These are phyloP conservation scores for Oscheius sp. DNA, from an alignment of 2,888 invertebrate species.

Conservation along the genomic window DNA sequence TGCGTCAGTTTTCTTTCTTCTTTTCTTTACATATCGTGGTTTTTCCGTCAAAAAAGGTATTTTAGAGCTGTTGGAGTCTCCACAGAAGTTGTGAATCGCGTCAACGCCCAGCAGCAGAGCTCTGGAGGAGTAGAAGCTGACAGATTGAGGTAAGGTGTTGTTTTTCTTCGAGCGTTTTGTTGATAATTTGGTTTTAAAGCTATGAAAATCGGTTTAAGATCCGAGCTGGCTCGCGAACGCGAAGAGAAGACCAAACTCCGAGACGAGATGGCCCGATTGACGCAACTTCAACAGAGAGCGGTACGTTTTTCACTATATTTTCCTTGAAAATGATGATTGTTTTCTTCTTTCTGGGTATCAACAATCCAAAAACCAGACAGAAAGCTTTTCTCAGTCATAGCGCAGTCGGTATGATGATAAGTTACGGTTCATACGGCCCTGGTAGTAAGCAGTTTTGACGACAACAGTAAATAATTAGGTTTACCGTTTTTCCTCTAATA, in stretches of 20 bases:
- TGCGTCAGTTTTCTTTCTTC: conserved; percentile 43
- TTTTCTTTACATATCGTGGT: neutral
- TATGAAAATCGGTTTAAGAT: conserved; percentile 42
- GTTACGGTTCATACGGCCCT: too few species aligned
- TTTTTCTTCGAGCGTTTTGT: neutral
- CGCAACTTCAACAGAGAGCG: conserved; percentile 62
- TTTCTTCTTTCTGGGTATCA: too few species aligned
- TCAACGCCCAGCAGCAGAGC: conserved; percentile 45
- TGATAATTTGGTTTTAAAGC: neutral
- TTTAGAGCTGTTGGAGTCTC: conserved; percentile 66
- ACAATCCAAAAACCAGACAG: too few species aligned
- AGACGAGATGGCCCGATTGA: conserved; percentile 63
- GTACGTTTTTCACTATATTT: conserved; percentile 28
- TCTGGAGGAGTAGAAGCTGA: conserved; percentile 36
- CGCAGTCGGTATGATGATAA: too few species aligned
- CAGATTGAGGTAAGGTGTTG: conserved; percentile 38
- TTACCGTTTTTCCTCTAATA: too few species aligned
- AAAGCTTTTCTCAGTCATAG: too few species aligned
- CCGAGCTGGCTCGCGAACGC: conserved; percentile 62
- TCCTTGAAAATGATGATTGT: neutral
- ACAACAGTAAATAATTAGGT: too few species aligned
- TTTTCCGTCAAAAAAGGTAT: neutral
- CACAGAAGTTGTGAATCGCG: conserved; percentile 64
- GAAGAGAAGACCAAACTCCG: conserved; percentile 63
- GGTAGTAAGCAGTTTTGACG: too few species aligned